phyloP scores from a whole-genome alignment of 2,888 invertebrate species.

The Lamellibrachia columna region DNA sequence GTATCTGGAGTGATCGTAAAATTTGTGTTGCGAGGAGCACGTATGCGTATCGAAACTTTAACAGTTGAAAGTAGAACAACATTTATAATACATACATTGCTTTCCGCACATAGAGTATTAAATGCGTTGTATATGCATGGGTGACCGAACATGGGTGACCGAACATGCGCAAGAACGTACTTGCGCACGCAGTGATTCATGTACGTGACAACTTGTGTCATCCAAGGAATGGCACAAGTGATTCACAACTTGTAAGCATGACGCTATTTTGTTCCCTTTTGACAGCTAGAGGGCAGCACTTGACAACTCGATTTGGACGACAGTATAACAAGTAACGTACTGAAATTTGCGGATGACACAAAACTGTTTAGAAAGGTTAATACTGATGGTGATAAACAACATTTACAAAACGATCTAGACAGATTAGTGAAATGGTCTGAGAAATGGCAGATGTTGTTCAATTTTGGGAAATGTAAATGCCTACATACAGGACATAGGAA shows the following conservation, averaged over 20 bases:
- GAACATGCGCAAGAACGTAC: neutral
- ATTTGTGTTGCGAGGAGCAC: too few species aligned
- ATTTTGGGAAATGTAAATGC: too few species aligned
- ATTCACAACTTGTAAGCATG: neutral
- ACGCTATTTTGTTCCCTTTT: neutral
- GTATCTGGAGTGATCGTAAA: too few species aligned
- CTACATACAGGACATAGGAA: too few species aligned
- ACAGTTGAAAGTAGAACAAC: neutral
- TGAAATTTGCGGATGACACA: too few species aligned
- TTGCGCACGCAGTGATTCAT: neutral
- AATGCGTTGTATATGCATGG: neutral
- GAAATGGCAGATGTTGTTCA: too few species aligned
- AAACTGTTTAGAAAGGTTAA: too few species aligned
- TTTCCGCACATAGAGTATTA: neutral
- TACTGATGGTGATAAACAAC: too few species aligned
- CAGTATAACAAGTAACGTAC: too few species aligned
- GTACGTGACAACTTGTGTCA: neutral
- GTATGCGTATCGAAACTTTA: neutral
- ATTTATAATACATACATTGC: neutral
- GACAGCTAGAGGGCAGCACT: neutral
- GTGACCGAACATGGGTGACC: neutral
- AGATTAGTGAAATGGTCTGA: too few species aligned
- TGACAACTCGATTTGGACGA: too few species aligned
- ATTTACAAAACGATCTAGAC: too few species aligned
- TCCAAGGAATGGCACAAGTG: neutral